A percentile compares a stretch with the other conserved stretches of the same genome.
Evolutionary conservation across 2,113 vertebrate species (phyloP).

Genomic region (Strix uralensis): DNA sequence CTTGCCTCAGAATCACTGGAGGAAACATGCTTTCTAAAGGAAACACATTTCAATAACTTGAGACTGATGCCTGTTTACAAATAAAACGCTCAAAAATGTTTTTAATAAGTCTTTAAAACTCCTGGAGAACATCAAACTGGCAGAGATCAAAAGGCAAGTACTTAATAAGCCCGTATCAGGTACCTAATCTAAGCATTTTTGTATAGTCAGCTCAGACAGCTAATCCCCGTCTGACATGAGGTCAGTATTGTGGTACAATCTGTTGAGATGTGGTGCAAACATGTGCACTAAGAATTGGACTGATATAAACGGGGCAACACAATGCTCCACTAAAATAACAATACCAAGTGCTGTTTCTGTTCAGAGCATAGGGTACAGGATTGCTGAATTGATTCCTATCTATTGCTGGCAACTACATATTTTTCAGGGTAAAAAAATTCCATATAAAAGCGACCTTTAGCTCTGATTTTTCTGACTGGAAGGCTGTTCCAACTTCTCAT

Average conservation of each 20-base stretch:
- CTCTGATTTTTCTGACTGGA: conserved; percentile 2
- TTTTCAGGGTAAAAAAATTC: conserved; percentile 5
- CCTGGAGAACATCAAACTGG: background rate
- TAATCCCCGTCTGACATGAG: background rate
- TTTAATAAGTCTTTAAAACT: background rate
- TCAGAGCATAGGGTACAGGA: background rate
- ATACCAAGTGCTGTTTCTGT: background rate
- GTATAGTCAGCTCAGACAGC: background rate
- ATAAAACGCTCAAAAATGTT: background rate
- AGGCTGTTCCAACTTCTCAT: background rate
- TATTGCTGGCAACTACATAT: background rate
- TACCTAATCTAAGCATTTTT: background rate
- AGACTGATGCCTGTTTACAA: background rate
- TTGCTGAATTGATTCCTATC: background rate
- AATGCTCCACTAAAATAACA: background rate
- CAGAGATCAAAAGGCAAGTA: background rate
- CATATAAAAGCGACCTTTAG: background rate
- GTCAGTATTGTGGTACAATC: background rate
- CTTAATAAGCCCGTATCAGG: background rate
- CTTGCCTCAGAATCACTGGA: background rate
- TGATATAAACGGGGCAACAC: background rate
- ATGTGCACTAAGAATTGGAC: accelerated
- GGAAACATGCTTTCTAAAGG: background rate
- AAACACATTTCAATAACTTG: background rate
- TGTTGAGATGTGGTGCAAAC: background rate